These are phyloP conservation scores for Neopelma chrysocephalum DNA, from an alignment of 2,797 vertebrate genomes.

Conservation along the genomic window DNA sequence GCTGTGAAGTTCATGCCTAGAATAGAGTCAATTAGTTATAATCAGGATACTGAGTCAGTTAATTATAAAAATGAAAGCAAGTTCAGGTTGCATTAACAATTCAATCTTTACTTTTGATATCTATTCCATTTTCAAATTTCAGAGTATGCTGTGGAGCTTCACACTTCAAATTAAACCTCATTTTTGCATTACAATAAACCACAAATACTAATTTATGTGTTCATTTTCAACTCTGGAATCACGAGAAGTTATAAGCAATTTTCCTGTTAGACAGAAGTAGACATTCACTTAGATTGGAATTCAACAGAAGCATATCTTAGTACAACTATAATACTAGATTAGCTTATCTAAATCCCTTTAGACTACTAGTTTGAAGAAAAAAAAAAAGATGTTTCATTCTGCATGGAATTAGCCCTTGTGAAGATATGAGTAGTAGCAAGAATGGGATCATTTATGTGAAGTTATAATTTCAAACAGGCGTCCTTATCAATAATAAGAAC, in stretches of 20 bases:
- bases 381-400: neutral
- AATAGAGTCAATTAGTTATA: neutral
- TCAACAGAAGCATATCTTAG: neutral
- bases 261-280: neutral
- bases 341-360: neutral
- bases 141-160: neutral
- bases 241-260: neutral
- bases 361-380: neutral
- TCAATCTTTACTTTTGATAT: neutral
- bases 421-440: neutral
- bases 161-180: neutral
- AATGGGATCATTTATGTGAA: accelerated
- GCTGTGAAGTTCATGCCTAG: neutral
- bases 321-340: neutral
- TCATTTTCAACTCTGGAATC: neutral
- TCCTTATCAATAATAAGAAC: neutral
- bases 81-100: neutral
- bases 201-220: neutral
- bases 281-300: neutral
- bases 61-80: neutral
- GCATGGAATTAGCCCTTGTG: neutral
- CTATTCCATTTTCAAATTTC: neutral
- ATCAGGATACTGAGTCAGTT: neutral
- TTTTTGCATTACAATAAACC: neutral
- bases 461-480: neutral